These are phyloP conservation scores for Encarsia formosa DNA, from an alignment of 2,888 invertebrate genomes.

Conservation along the genomic window DNA sequence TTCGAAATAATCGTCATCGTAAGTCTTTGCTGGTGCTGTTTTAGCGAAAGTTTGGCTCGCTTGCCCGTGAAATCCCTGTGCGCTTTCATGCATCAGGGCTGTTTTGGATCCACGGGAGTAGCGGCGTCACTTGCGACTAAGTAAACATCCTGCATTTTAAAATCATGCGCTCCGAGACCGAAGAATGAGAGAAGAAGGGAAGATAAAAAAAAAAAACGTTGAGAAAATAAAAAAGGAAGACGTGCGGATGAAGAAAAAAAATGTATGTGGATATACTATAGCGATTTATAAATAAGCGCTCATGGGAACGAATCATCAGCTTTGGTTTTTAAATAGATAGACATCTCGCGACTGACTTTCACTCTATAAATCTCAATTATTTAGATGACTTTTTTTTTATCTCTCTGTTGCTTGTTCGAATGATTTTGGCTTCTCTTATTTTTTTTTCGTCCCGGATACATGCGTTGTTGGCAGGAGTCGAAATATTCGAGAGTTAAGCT, in stretches of 20 bases:
- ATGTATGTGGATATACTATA: not conserved
- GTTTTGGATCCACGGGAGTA: not conserved
- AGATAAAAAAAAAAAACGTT: not conserved
- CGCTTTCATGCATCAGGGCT: no score
- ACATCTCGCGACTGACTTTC: not conserved
- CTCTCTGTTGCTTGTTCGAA: no score
- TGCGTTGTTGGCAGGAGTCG: no score
- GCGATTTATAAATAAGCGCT: slow-evolving; percentile 20
- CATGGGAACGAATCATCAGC: slow-evolving; percentile 19
- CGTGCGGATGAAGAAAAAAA: not conserved
- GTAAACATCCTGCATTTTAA: slow-evolving; percentile 21
- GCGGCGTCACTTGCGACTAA: slow-evolving; percentile 14
- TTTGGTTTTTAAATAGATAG: slow-evolving; percentile 19
- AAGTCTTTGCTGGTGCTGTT: no score
- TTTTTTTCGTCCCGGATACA: not conserved
- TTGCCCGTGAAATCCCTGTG: not conserved
- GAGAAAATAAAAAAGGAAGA: slow-evolving; percentile 6
- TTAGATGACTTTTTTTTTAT: slow-evolving; percentile 5
- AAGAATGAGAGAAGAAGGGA: not conserved
- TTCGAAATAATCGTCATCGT: no score
- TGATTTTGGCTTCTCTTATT: no score
- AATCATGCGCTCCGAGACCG: not conserved
- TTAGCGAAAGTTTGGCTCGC: no score
- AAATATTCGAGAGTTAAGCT: no score
- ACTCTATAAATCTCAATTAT: slow-evolving; percentile 19